These are phyloP conservation scores for Orthonevra nobilis DNA, from an alignment of 2,888 invertebrate genomes.

Conservation along the genomic window DNA sequence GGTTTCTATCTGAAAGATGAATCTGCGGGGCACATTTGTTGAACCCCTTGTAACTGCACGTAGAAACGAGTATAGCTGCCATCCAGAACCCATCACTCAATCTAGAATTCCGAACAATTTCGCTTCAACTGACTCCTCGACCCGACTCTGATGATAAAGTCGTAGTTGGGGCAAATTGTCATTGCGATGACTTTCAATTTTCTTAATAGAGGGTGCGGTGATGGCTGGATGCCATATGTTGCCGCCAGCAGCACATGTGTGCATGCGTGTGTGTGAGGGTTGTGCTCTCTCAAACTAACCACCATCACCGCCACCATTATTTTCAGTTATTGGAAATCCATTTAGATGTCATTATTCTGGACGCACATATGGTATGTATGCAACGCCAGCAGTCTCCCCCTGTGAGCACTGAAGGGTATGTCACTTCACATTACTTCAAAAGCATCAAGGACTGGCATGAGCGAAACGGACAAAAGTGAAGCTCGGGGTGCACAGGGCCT, in stretches of 20 bases:
- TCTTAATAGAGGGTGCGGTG: constrained; percentile 65
- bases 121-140: constrained; percentile 29
- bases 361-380: constrained; percentile 68
- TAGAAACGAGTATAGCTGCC: background rate
- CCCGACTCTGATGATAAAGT: constrained; percentile 54
- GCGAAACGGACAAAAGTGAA: constrained; percentile 10
- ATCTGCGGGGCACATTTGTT: background rate
- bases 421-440: constrained; percentile 62
- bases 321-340: constrained; percentile 68
- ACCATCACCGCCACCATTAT: constrained; percentile 43
- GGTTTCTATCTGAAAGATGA: constrained; percentile 17
- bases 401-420: constrained; percentile 31
- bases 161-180: constrained; percentile 68
- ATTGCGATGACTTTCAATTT: constrained; percentile 69
- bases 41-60: constrained; percentile 5
- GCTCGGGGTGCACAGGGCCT: constrained; percentile 45
- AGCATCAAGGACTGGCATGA: constrained; percentile 3
- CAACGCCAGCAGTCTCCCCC: constrained; percentile 31
- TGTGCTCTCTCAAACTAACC: constrained; percentile 34
- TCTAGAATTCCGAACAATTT: constrained; percentile 48
- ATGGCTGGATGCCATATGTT: constrained; percentile 53
- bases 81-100: constrained; percentile 43
- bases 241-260: constrained; percentile 43
- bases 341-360: constrained; percentile 69
- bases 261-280: too few relatives aligned